Base-by-base conservation (phyloP, 1,140 invertebrate genomes). In the Drosophila azteca region DNA sequence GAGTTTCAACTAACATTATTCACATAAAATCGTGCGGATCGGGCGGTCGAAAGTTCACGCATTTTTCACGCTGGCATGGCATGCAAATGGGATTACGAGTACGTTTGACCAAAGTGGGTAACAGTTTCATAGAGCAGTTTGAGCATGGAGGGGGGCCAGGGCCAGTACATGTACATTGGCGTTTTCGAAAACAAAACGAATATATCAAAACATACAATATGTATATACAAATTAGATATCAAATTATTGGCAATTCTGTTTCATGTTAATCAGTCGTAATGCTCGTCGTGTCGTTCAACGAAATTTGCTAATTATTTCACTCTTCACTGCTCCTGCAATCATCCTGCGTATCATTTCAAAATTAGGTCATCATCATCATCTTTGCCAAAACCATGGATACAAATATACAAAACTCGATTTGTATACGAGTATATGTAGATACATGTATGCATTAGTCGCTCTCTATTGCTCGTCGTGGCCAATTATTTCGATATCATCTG, bases 401-500 rank as follows among this genome's bases (percentile, higher is more conserved):
- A 57, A 61, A 70, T 49, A 26, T 54, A 48, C 39, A 58, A 63
- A 55, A 54, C 45, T 70, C 52, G 39, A 55, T 55, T 71, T 64
- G 22, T 52, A 31, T 62, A 45, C 39, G 41, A 46, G 22, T 52
- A 31, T 62, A 45, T 48, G 41, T 50, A 26, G 4, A 26, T 26
- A 5, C 5, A 26, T 26, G 13, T 49, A 45, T 48, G 58, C 49
- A 60, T 15, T 41, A 53, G 52, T 59, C 22, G 17, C 17, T 59
- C 45, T 60, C 51, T 82, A 82, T 13, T 82, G 75, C 61, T 90
- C 87, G 52, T 89, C 85, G 49, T 89, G 90, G 63, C 83, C 90
- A 80, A 91, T 91, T 72, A 91, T 91, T 72, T 91, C 90, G 59
- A 91, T 91, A 69, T 91, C 90, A 82, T 91, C 90, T 49, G 81